A percentile compares a stretch with the other conserved stretches of the same genome.
Evolutionary conservation across 2,888 invertebrate genomes (phyloP).

Genomic region (Eupeodes luniger): DNA sequence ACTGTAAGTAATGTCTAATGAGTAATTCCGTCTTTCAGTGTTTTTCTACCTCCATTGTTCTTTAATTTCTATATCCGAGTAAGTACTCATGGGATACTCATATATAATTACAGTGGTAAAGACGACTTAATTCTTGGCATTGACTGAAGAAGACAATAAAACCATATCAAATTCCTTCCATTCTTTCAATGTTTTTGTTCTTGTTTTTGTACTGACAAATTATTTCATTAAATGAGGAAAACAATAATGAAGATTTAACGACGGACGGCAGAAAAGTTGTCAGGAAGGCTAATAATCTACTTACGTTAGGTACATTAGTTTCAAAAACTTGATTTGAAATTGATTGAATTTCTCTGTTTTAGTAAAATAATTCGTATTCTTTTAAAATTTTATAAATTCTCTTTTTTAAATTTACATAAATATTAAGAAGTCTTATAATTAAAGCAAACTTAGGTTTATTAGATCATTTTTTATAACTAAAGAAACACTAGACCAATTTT

Average conservation of each 20-base stretch:
- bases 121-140: constrained; percentile 45
- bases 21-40: constrained; percentile 26
- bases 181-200: background rate
- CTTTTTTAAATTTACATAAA: too few species aligned
- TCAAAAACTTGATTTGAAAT: too few species aligned
- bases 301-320: too few species aligned
- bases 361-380: too few species aligned
- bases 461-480: too few species aligned
- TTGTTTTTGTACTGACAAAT: background rate
- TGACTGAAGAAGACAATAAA: constrained; percentile 46
- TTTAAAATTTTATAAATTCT: too few species aligned
- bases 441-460: too few species aligned
- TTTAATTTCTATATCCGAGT: constrained; percentile 1
- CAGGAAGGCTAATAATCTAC: too few species aligned
- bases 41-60: constrained; percentile 21
- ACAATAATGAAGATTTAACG: background rate
- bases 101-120: constrained; percentile 10
- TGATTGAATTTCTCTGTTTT: too few species aligned
- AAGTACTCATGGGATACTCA: background rate
- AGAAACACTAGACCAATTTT: too few species aligned
- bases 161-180: constrained; percentile 9
- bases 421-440: too few species aligned
- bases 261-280: background rate
- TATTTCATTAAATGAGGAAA: background rate
- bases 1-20: constrained; percentile 47